Evolutionary conservation across 64 coral and sea anemone species (phyloP).

Genomic region (Pachyseris speciosa): DNA sequence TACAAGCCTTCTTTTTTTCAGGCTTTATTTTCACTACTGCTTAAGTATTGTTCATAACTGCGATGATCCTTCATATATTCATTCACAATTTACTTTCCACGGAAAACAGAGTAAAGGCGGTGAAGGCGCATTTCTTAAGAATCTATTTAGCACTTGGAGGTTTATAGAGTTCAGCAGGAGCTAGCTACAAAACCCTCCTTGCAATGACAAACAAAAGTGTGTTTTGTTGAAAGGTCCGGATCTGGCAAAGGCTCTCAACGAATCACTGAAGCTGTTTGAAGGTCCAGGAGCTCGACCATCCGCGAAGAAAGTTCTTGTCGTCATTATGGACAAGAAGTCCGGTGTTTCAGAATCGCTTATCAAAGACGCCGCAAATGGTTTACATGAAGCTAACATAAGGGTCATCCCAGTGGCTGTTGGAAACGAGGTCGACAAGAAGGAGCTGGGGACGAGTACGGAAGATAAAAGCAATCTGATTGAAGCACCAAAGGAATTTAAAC

Average conservation of each 20-base stretch:
- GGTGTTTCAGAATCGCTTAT: conserved; percentile 35
- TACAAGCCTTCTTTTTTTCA: too few species aligned
- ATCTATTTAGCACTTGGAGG: too few species aligned
- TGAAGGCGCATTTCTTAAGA: too few species aligned
- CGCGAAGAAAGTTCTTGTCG: conserved; percentile 41
- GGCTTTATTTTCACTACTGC: too few species aligned
- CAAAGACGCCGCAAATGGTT: conserved; percentile 8
- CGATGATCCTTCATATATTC: too few species aligned
- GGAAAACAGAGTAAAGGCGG: too few species aligned
- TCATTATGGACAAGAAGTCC: conserved; percentile 83
- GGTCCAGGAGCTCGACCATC: conserved; percentile 16
- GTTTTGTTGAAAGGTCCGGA: background rate
- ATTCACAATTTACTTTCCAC: too few species aligned
- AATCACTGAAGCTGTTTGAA: conserved; percentile 19
- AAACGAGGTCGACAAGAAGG: conserved; percentile 35
- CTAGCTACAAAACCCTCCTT: background rate
- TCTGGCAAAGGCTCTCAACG: conserved; percentile 11
- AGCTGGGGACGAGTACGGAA: conserved; percentile 50
- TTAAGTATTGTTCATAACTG: too few species aligned
- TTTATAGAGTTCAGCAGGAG: background rate
- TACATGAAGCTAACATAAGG: conserved; percentile 44
- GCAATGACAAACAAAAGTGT: background rate
- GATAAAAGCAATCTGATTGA: conserved; percentile 71
- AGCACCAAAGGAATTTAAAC: conserved; percentile 48
- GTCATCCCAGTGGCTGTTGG: conserved; percentile 84